These are phyloP conservation scores for Leptinotarsa haldemani DNA, from an alignment of 2,888 invertebrate species.

Conservation along the genomic window DNA sequence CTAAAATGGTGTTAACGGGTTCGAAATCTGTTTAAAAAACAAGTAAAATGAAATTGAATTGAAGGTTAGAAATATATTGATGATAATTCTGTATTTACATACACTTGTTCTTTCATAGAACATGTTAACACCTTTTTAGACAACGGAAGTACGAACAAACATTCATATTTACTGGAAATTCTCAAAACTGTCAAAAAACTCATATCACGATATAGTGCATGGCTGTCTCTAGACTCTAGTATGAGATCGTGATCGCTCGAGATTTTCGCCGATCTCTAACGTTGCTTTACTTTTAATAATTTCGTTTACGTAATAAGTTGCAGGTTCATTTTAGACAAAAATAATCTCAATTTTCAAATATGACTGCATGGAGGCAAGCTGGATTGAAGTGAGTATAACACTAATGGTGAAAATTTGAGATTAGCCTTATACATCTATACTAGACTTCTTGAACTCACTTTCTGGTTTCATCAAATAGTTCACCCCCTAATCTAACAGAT, in stretches of 20 bases:
- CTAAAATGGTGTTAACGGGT: no score
- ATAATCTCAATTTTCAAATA: constrained; percentile 62
- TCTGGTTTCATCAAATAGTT: background rate
- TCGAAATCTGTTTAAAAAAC: no score
- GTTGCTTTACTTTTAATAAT: no score
- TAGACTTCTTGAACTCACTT: background rate
- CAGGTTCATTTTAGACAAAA: background rate
- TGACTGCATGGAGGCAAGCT: constrained; percentile 87
- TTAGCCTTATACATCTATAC: background rate
- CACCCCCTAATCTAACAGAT: background rate
- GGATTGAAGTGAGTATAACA: constrained; percentile 81
- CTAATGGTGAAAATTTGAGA: background rate
- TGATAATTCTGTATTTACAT: no score
- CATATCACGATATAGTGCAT: no score
- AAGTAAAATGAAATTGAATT: no score
- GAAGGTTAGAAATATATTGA: no score
- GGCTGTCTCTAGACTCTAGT: no score
- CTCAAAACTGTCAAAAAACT: background rate
- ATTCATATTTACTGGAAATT: background rate
- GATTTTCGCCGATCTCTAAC: no score
- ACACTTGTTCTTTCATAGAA: no score
- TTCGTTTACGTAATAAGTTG: constrained; percentile 15
- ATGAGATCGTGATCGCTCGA: no score
- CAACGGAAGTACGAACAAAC: background rate
- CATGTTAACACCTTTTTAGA: no score